These are phyloP conservation scores for Phalanger gymnotis DNA, from an alignment of 2,797 vertebrate genomes.

Conservation along the genomic window DNA sequence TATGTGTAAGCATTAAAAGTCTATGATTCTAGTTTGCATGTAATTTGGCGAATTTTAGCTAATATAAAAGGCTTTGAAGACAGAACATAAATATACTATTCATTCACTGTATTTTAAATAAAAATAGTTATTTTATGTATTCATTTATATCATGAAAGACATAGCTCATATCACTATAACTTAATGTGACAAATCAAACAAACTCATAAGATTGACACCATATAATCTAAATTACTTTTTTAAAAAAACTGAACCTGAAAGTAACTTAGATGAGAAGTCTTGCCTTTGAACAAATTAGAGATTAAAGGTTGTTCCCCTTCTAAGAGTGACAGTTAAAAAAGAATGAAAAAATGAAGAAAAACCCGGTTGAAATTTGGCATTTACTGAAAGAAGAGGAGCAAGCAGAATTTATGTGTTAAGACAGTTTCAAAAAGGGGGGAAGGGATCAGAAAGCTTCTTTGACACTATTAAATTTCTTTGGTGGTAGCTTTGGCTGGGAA, in stretches of 20 bases:
- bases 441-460: conserved; percentile 67
- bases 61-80: neutral
- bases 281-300: neutral
- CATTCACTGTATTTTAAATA: neutral
- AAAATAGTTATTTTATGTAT: neutral
- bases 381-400: conserved; percentile 72
- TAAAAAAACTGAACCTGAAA: conserved; percentile 55
- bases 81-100: neutral
- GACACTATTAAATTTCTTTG: conserved; percentile 62
- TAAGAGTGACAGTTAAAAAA: neutral
- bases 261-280: neutral
- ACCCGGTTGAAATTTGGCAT: conserved; percentile 60
- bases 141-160: neutral
- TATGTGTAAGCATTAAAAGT: neutral
- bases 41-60: neutral
- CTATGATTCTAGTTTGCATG: neutral
- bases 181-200: accelerated
- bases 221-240: neutral
- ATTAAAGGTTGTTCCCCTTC: conserved; percentile 21
- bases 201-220: neutral
- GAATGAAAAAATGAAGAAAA: conserved; percentile 40
- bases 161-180: neutral
- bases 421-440: conserved; percentile 51
- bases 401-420: conserved; percentile 47
- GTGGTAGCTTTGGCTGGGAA: conserved; percentile 69